Evolutionary conservation across 1,140 invertebrate species (phyloP).

Genomic region (Pseudomyrmex concolor): DNA sequence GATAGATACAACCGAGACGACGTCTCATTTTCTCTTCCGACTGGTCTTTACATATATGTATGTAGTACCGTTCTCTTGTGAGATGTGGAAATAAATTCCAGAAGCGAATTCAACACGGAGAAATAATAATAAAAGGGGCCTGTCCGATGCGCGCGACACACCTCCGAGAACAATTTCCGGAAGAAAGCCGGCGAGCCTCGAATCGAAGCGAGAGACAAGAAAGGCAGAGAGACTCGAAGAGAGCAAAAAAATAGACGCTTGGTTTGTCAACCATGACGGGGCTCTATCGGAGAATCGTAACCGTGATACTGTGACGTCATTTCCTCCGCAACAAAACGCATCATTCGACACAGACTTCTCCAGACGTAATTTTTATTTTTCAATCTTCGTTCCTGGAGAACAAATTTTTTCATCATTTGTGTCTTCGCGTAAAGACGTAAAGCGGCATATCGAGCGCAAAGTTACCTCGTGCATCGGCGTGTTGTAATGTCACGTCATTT

Average conservation of each 20-base stretch:
- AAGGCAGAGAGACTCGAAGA: conserved; percentile 73
- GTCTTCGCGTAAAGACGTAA: too few relatives aligned
- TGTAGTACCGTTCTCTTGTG: neutral
- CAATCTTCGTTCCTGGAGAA: neutral
- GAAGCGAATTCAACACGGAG: neutral
- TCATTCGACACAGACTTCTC: conserved; percentile 50
- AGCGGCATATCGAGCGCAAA: too few relatives aligned
- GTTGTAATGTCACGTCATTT: neutral
- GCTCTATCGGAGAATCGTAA: conserved; percentile 72
- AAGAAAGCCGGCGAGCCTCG: conserved; percentile 57
- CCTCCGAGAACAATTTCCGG: conserved; percentile 19
- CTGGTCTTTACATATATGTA: neutral
- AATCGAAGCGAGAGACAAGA: conserved; percentile 60
- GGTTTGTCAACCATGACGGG: conserved; percentile 82
- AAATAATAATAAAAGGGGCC: neutral
- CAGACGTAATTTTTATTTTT: conserved; percentile 2
- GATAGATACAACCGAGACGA: neutral
- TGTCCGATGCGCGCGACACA: neutral
- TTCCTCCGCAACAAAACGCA: conserved; percentile 76
- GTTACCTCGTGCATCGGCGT: too few relatives aligned
- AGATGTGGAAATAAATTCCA: neutral
- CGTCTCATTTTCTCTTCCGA: conserved; percentile 19
- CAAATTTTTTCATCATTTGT: neutral
- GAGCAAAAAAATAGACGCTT: conserved; percentile 77
- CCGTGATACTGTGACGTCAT: conserved; percentile 80